Evolutionary conservation across 1,140 invertebrate genomes (phyloP), one percentile per base, ranked within the genome.

Genomic region (Micrasema longulum): DNA sequence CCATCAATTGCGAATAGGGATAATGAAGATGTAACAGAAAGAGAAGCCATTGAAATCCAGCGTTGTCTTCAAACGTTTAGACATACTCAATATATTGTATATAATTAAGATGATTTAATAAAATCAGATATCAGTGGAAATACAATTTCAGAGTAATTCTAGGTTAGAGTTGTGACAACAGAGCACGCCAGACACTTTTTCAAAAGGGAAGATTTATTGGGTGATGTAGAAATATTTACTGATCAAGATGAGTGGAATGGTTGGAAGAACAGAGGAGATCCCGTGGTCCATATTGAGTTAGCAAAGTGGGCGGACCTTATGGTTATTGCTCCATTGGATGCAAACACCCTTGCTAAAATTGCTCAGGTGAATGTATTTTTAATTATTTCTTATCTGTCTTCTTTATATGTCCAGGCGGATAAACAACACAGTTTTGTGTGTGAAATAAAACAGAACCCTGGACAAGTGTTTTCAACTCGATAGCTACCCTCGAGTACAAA

Each of bases 281-380:
- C 97, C 5, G 94, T 99, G 0, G 78, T 99, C 0, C 98, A 99
- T 79, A 98, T 99, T 75, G 96, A 99, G 74, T 85, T 99, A 3
- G 89, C 92, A 7, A 96, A 97, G 82, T 99, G 97, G 97, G 97
- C 98, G 0, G 95, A 99, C 83, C 74, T 97, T 12, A 85, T 99
- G 76, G 77, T 99, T 0, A 93, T 99, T 76, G 96, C 97, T 22
- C 98, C 98, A 0, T 80, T 99, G 5, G 97, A 98, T 88, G 98
- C 97, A 9, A 99, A 99, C 80, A 96, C 97, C 0, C 79, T 99
- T 52, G 97, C 95, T 2, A 99, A 99, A 89, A 91, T 99, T 69
- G 87, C 95, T 22, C 43, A 62, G 43, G 57, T 63, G n/a, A n/a
- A n/a, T n/a, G n/a, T n/a, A n/a, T 26, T 26, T 45, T 47, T 23